Evolutionary conservation across 2,797 vertebrate genomes (phyloP).

Genomic region (Erethizon dorsatum): DNA sequence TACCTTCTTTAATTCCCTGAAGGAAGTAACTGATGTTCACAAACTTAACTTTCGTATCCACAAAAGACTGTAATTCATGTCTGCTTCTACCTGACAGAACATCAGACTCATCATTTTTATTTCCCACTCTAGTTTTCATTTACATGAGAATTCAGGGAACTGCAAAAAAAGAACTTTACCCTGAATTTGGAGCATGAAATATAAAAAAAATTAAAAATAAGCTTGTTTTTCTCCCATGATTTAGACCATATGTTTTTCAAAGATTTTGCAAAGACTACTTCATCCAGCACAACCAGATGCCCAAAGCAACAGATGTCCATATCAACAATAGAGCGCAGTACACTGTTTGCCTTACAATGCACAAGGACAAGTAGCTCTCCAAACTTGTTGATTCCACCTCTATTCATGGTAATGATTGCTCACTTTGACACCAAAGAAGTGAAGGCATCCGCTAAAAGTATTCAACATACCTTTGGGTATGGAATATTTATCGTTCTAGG

Average conservation of each 20-base stretch:
- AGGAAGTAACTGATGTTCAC: neutral
- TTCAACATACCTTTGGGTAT: slow-evolving; percentile 96
- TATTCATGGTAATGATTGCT: slow-evolving; percentile 74
- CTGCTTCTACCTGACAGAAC: slow-evolving; percentile 65
- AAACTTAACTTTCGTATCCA: slow-evolving; percentile 23
- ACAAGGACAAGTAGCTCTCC: slow-evolving; percentile 77
- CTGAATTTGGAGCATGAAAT: slow-evolving; percentile 83
- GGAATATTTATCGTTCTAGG: slow-evolving; percentile 94
- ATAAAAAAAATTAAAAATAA: slow-evolving; percentile 81
- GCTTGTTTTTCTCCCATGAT: slow-evolving; percentile 85
- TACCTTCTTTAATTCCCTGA: slow-evolving; percentile 3
- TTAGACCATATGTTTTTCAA: slow-evolving; percentile 86
- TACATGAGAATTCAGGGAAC: slow-evolving; percentile 81
- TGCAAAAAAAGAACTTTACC: slow-evolving; percentile 82
- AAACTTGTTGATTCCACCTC: slow-evolving; percentile 82
- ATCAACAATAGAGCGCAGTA: slow-evolving; percentile 83
- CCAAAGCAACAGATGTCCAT: slow-evolving; percentile 84
- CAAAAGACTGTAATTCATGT: slow-evolving; percentile 18
- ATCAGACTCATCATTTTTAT: slow-evolving; percentile 66
- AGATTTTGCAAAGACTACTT: slow-evolving; percentile 83
- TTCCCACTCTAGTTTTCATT: slow-evolving; percentile 67
- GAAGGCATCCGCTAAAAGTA: slow-evolving; percentile 63
- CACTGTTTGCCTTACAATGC: slow-evolving; percentile 80
- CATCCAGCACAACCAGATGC: slow-evolving; percentile 86
- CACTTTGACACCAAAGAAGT: slow-evolving; percentile 77